Percentiles rank a stretch among this genome's conserved stretches.
These are phyloP conservation scores for Melanostoma mellinum DNA, from an alignment of 2,888 invertebrate species.

Conservation along the genomic window DNA sequence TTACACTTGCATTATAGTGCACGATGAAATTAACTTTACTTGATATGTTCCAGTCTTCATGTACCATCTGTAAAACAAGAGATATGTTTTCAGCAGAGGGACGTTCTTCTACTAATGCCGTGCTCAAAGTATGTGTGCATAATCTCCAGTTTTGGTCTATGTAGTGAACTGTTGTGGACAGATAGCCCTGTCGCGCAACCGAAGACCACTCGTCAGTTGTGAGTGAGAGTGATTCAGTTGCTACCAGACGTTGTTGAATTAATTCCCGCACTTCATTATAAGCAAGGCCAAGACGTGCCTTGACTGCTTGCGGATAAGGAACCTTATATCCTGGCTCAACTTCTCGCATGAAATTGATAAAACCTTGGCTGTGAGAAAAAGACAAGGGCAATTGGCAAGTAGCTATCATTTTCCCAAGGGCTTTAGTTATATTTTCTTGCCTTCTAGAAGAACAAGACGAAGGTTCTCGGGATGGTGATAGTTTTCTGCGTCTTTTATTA, in stretches of 20 bases:
- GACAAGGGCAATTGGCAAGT: too few species aligned
- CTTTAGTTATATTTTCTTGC: too few species aligned
- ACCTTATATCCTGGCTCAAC: conserved; percentile 5
- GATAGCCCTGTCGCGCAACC: not conserved
- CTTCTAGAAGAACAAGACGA: too few species aligned
- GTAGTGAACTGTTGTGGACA: conserved; percentile 4
- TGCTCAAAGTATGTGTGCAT: conserved; percentile 2
- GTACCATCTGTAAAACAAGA: conserved; percentile 1
- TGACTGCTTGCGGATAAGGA: conserved; percentile 4
- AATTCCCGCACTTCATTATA: conserved; percentile 11
- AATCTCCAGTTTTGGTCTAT: not conserved
- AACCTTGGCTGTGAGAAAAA: too few species aligned
- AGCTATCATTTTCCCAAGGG: too few species aligned
- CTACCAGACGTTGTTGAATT: not conserved
- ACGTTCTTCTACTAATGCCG: not conserved
- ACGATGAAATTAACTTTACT: conserved; percentile 3
- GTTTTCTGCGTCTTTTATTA: too few species aligned
- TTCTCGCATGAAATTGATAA: conserved; percentile 4
- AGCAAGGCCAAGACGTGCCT: conserved; percentile 2
- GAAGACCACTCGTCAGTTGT: conserved; percentile 5
- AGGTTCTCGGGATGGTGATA: too few species aligned
- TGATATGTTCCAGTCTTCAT: not conserved
- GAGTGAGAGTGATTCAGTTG: not conserved
- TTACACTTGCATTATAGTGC: too few species aligned
- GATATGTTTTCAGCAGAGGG: conserved; percentile 4